Conservation (phyloP, 2,113 vertebrate genomes). For the Ascaphus truei region DNA sequence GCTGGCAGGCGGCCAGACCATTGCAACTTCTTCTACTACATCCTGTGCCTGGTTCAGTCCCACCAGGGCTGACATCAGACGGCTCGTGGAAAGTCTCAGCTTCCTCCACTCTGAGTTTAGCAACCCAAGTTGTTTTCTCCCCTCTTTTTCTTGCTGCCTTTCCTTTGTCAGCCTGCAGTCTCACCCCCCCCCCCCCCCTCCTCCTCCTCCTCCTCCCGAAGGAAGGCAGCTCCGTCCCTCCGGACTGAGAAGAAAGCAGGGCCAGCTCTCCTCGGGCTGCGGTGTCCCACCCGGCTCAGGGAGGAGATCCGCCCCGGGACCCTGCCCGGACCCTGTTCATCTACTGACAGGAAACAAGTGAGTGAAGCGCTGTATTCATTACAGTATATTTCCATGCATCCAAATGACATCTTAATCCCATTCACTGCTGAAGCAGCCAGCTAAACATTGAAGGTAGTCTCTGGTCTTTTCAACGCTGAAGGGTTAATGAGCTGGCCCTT, state of each 20-base stretch:
- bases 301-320: background rate
- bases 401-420: too few species aligned
- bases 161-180: background rate
- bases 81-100: conserved; percentile 6
- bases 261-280: background rate
- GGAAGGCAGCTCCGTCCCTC: background rate
- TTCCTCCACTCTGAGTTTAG: background rate
- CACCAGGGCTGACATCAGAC: conserved; percentile 6
- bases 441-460: too few species aligned
- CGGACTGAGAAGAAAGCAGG: background rate
- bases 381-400: too few species aligned
- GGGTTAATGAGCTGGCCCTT: too few species aligned
- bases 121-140: background rate
- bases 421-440: too few species aligned
- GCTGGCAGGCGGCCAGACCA: background rate
- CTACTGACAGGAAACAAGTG: background rate
- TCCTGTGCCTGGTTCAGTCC: background rate
- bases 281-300: conserved; percentile 35
- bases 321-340: background rate
- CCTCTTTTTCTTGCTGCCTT: background rate
- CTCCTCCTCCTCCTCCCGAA: background rate
- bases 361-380: too few species aligned
- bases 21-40: background rate
- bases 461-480: too few species aligned
- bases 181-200: too few species aligned